These are phyloP conservation scores for Nothobranchius kuhntae DNA, from an alignment of 2,113 vertebrate genomes.

Conservation along the genomic window DNA sequence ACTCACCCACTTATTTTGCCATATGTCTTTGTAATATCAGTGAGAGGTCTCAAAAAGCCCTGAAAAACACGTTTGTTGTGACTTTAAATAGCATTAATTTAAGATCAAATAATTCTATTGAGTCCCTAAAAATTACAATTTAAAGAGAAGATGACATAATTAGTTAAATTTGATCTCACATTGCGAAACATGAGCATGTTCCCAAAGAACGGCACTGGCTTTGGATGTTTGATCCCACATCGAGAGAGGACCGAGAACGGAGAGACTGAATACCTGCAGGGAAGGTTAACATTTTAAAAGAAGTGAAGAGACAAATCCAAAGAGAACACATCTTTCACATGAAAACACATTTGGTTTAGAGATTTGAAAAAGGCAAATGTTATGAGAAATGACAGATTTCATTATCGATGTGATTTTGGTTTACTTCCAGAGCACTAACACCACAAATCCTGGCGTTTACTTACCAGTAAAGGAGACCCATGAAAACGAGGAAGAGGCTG, in stretches of 20 bases:
- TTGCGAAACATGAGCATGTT: conserved; percentile 87
- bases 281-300: no score
- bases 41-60: conserved; percentile 82
- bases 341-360: no score
- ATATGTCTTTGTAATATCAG: conserved; percentile 78
- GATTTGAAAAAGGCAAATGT: no score
- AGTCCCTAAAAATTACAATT: not conserved
- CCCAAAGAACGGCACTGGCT: conserved; percentile 87
- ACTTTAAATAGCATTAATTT: not conserved
- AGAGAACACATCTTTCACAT: no score
- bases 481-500: conserved; percentile 73
- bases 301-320: no score
- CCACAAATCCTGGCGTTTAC: conserved; percentile 38
- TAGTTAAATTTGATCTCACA: conserved; percentile 70
- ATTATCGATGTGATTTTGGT: no score
- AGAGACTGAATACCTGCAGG: conserved; percentile 85
- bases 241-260: conserved; percentile 84
- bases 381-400: no score
- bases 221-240: conserved; percentile 88
- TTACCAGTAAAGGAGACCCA: conserved; percentile 88
- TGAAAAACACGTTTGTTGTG: conserved; percentile 37
- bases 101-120: not conserved
- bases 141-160: no score
- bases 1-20: conserved; percentile 86
- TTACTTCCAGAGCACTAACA: no score